Conservation (phyloP, 2,797 vertebrate species). For the Cyprinodon diabolis region DNA sequence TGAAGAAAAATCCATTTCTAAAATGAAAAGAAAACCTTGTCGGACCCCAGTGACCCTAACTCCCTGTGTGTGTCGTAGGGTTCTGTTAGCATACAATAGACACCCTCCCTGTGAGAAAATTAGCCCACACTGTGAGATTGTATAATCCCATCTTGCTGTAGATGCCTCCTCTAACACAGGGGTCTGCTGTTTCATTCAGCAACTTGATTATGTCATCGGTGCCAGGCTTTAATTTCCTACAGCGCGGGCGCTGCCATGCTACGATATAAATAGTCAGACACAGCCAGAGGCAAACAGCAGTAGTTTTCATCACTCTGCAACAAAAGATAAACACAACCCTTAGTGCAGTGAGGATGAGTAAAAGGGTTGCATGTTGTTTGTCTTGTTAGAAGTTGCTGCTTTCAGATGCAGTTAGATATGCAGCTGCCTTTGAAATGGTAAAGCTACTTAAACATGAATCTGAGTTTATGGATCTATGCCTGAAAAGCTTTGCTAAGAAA, state of each 20-base stretch:
- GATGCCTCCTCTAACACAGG: slow-evolving; percentile 46
- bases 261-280: slow-evolving; percentile 70
- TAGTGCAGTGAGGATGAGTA: slow-evolving; percentile 11
- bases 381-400: slow-evolving; percentile 23
- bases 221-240: slow-evolving; percentile 68
- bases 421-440: slow-evolving; percentile 8
- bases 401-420: slow-evolving; percentile 16
- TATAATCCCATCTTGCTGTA: slow-evolving; percentile 56
- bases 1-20: background rate
- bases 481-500: background rate
- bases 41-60: background rate
- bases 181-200: slow-evolving; percentile 60
- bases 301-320: slow-evolving; percentile 22
- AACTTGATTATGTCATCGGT: slow-evolving; percentile 74
- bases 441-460: background rate
- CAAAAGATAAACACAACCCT: slow-evolving; percentile 17
- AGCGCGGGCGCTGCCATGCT: slow-evolving; percentile 59
- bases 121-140: slow-evolving; percentile 39
- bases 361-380: slow-evolving; percentile 17
- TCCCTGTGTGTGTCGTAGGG: background rate
- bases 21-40: slow-evolving; percentile 5
- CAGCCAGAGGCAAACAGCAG: slow-evolving; percentile 51
- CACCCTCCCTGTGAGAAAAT: slow-evolving; percentile 13
- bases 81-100: slow-evolving; percentile 19
- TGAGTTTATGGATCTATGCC: slow-evolving; percentile 20